These are phyloP conservation scores for Oreortyx pictus DNA, from an alignment of 2,797 vertebrate genomes.

Conservation along the genomic window DNA sequence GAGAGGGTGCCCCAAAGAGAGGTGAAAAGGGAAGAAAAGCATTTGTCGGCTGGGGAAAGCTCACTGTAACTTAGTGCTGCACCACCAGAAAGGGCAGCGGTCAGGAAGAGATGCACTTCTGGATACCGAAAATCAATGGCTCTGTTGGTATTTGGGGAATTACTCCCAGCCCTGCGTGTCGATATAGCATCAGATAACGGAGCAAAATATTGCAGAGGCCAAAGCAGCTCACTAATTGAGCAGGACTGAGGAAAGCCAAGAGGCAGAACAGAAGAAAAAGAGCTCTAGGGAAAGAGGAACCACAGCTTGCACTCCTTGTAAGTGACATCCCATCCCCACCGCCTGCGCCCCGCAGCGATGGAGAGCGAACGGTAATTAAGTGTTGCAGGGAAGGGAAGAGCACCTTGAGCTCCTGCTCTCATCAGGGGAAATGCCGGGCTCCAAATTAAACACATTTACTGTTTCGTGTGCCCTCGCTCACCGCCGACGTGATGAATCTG, in stretches of 20 bases:
- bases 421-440: conserved; percentile 34
- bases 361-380: conserved; percentile 70
- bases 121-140: neutral
- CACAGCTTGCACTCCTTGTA: neutral
- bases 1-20: neutral
- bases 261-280: neutral
- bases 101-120: neutral
- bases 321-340: neutral
- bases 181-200: neutral
- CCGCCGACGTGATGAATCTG: conserved; percentile 49
- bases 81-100: neutral
- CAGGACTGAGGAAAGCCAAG: neutral
- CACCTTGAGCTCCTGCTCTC: conserved; percentile 1
- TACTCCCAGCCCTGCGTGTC: neutral
- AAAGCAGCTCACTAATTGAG: neutral
- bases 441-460: conserved; percentile 65
- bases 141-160: neutral
- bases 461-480: conserved; percentile 35
- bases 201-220: neutral
- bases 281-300: neutral
- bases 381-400: conserved; percentile 32
- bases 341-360: neutral
- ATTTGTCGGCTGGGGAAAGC: neutral
- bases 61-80: neutral
- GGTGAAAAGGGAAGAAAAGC: neutral